These are phyloP conservation scores for Parauchenoglanis punctatus DNA, from an alignment of 2,797 vertebrate genomes.

Conservation along the genomic window DNA sequence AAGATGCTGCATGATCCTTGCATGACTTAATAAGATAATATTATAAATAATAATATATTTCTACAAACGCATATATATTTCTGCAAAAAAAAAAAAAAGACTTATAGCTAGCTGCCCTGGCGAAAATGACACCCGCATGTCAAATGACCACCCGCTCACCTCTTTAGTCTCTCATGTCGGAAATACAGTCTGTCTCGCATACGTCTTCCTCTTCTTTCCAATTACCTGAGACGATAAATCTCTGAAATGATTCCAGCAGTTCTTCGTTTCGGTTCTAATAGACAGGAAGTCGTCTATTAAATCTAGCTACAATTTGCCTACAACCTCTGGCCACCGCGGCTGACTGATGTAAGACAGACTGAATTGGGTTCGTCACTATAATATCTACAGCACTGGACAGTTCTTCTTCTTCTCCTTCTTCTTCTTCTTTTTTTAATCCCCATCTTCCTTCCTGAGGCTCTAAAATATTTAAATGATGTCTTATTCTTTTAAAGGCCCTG, in stretches of 20 bases:
- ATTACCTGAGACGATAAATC: conserved; percentile 86
- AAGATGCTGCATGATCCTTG: not conserved
- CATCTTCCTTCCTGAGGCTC: conserved; percentile 67
- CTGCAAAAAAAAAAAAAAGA: not conserved
- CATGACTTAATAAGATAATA: not conserved
- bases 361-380: conserved; percentile 77
- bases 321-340: conserved; percentile 62
- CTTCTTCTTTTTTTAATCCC: not conserved
- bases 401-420: conserved; percentile 51
- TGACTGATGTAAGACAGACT: conserved; percentile 76
- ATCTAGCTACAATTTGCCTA: conserved; percentile 68
- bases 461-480: conserved; percentile 82
- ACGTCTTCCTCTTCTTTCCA: conserved; percentile 75
- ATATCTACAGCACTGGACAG: conserved; percentile 68
- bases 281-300: conserved; percentile 84
- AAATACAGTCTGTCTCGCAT: conserved; percentile 73
- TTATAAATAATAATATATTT: not conserved
- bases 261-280: conserved; percentile 77
- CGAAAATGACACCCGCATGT: conserved; percentile 71
- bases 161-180: conserved; percentile 66
- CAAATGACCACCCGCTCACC: conserved; percentile 63
- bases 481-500: conserved; percentile 72
- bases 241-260: conserved; percentile 68
- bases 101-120: conserved; percentile 14
- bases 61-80: not conserved